Evolutionary conservation across 2,797 vertebrate species (phyloP).

Genomic region (Propithecus perrieri): DNA sequence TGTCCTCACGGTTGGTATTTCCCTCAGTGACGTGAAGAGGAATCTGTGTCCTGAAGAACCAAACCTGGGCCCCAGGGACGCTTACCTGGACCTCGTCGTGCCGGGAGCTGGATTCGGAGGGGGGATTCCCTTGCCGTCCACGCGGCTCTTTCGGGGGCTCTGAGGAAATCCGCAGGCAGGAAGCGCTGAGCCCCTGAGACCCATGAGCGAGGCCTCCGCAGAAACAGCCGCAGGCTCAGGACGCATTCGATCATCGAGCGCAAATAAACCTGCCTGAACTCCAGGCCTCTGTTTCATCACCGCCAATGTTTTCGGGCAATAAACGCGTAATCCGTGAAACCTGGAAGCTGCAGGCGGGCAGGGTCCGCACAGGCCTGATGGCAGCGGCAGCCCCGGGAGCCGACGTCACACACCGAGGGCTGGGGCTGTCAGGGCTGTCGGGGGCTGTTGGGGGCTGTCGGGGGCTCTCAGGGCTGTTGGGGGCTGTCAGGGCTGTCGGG

Average conservation of each 20-base stretch:
- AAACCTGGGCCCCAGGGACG: neutral
- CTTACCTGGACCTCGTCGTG: fast-evolving
- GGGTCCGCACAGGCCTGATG: neutral
- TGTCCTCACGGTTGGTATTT: neutral
- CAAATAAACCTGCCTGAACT: neutral
- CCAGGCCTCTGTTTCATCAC: fast-evolving
- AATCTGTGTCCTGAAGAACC: fast-evolving
- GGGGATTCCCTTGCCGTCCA: fast-evolving
- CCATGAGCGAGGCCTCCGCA: fast-evolving
- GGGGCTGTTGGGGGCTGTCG: too few species aligned
- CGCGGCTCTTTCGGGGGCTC: neutral
- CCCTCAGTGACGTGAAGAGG: neutral
- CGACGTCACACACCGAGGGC: too few species aligned
- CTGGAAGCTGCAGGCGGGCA: neutral
- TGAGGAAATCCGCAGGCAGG: neutral
- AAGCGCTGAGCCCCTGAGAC: neutral
- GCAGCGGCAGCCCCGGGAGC: too few species aligned
- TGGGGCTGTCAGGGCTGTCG: too few species aligned
- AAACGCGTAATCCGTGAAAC: neutral
- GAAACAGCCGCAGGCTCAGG: neutral
- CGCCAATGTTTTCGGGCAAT: neutral
- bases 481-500: too few species aligned
- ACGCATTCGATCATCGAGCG: fast-evolving
- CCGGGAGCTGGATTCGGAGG: neutral
- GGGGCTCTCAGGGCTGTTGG: too few species aligned